Evolutionary conservation across 2,797 vertebrate species (phyloP).

Genomic region (Spea hammondii): DNA sequence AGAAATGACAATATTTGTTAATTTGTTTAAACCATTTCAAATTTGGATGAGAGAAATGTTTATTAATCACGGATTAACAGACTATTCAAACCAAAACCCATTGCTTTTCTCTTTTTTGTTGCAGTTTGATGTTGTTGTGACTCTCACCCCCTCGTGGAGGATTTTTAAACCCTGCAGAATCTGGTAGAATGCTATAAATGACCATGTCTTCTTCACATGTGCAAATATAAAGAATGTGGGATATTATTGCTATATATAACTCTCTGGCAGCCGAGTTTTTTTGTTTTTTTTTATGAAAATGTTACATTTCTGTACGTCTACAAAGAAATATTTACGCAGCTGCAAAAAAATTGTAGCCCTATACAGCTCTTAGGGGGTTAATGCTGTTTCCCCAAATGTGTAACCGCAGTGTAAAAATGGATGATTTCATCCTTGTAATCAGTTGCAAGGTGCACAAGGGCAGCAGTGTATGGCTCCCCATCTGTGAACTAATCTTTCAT

Average conservation of each 20-base stretch:
- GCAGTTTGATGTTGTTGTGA: neutral
- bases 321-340: neutral
- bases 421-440: constrained; percentile 93
- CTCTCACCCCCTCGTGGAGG: constrained; percentile 1
- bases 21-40: neutral
- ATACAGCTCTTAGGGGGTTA: constrained; percentile 19
- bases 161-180: neutral
- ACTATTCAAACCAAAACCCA: neutral
- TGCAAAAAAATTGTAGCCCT: neutral
- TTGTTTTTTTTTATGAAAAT: no score
- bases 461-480: constrained; percentile 87
- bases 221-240: neutral
- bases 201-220: neutral
- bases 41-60: neutral
- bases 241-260: neutral
- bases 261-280: no score
- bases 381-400: constrained; percentile 66
- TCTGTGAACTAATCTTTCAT: constrained; percentile 98
- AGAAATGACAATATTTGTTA: neutral
- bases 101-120: neutral
- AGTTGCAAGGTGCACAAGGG: constrained; percentile 84
- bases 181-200: neutral
- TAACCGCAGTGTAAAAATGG: constrained; percentile 76
- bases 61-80: neutral
- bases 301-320: no score